A percentile compares a stretch with the other conserved stretches of the same genome.
phyloP scores from a whole-genome alignment of 2,888 invertebrate species.

The Protodeltote pygarga region DNA sequence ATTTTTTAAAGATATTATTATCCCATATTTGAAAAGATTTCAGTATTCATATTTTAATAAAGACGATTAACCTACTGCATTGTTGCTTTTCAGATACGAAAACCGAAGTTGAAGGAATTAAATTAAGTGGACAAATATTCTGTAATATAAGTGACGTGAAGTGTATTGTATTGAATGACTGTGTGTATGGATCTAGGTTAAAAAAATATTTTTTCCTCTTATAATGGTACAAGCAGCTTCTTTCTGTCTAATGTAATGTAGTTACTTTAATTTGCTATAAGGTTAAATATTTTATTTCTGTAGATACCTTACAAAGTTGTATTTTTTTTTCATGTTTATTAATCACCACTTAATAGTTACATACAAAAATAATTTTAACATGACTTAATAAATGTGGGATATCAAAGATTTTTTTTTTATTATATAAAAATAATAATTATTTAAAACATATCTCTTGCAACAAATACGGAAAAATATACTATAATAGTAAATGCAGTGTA shows the following conservation, averaged over 20 bases:
- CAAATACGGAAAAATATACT: constrained; percentile 5
- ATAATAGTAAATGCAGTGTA: not conserved
- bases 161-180: constrained; percentile 42
- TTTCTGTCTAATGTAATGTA: constrained; percentile 33
- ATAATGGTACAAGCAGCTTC: constrained; percentile 46
- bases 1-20: not conserved
- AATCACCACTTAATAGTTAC: constrained; percentile 31
- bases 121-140: constrained; percentile 42
- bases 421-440: not conserved
- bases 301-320: constrained; percentile 23
- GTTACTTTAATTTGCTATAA: constrained; percentile 35
- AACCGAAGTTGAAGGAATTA: constrained; percentile 9
- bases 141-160: constrained; percentile 49
- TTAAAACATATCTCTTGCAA: constrained; percentile 14
- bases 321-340: constrained; percentile 32
- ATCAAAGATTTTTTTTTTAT: constrained; percentile 24
- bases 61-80: not conserved
- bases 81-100: constrained; percentile 34
- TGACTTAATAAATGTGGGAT: constrained; percentile 47
- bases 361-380: constrained; percentile 45
- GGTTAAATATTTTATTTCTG: constrained; percentile 37
- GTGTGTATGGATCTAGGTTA: constrained; percentile 43
- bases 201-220: constrained; percentile 17
- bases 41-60: no score
- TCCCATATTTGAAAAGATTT: no score